Evolutionary conservation across 2,888 invertebrate species (phyloP), one percentile per base, ranked within the genome.

Genomic region (Dryomyza anilis): DNA sequence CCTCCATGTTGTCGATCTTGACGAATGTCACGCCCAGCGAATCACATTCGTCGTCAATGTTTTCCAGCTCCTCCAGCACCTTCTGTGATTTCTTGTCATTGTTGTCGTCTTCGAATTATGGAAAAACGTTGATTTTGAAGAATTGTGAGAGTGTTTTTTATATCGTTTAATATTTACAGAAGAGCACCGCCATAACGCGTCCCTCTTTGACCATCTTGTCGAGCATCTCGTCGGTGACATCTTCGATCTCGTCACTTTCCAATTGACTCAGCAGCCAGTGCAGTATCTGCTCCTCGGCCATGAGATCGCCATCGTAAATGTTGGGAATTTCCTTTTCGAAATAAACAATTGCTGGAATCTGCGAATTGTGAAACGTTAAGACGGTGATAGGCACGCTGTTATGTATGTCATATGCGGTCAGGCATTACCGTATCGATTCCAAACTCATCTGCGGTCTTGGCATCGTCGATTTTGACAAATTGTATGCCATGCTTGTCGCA

Each of bases 311-410:
- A 80, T 95, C 94, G 84, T 94, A 96, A 73, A 96, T 88, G 83
- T 94, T 95, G 66, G 96, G 96, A 78, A 95, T 91, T 84, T 94
- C 91, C 80, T 94, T 95, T 83, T 96, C 95, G 83, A 95, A 96
- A 85, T 95, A 96, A 69, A 96, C 95, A 74, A 96, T 91, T 53
- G 93, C 88, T 23, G 96, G 96, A 61, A 91, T 84, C 83, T 83
- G 73, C 62, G 71, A 66, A 57, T 30, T 25, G n/a, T 25, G 48
- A 50, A 45, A 19, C n/a, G 27, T 10, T 21, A 45, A 25, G 12
- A 19, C n/a, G 14, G 21, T 12, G 3, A 19, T n/a, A 10, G 3
- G 19, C 43, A 14, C n/a, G 6, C 43, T 16, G 16, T 16, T 8
- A 43, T 43, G 3, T 6, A 7, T 2, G n/a, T 39, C 39, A 39